phyloP scores from a whole-genome alignment of 1,140 invertebrate species.

The Aphidius ervi region DNA sequence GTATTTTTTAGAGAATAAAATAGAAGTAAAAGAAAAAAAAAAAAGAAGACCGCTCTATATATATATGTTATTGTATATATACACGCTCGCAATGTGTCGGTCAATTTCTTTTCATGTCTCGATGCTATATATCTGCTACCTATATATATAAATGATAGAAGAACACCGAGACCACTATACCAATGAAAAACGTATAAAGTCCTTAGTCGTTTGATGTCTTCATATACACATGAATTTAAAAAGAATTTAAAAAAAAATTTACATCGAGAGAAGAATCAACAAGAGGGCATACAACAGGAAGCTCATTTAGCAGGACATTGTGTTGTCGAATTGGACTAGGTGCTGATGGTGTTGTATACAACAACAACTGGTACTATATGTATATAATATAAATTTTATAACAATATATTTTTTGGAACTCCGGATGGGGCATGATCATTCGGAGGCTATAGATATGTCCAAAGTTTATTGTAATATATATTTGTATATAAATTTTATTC shows the following conservation, averaged over 20 bases:
- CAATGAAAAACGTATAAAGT: too few relatives aligned
- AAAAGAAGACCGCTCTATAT: conserved; percentile 12
- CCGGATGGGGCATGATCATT: background rate
- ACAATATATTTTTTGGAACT: conserved; percentile 7
- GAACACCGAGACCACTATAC: too few relatives aligned
- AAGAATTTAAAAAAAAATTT: too few relatives aligned
- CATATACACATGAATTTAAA: too few relatives aligned
- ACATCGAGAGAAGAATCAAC: too few relatives aligned
- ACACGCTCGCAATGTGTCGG: background rate
- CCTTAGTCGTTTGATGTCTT: too few relatives aligned
- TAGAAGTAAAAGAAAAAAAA: conserved; percentile 11
- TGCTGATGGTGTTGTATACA: too few relatives aligned
- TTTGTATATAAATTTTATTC: background rate
- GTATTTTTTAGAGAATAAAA: conserved; percentile 4
- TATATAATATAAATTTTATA: conserved; percentile 27
- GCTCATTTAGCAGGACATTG: conserved; percentile 22
- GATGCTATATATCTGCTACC: too few relatives aligned
- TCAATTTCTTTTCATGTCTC: too few relatives aligned
- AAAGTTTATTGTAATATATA: conserved; percentile 1
- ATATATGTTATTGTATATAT: background rate
- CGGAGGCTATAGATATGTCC: conserved; percentile 21
- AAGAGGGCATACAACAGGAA: conserved; percentile 18
- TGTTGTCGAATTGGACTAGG: too few relatives aligned
- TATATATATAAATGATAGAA: too few relatives aligned
- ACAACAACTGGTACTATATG: conserved; percentile 18